Base-by-base conservation (phyloP, 2,888 invertebrate species). In the Stegophylla sp. region DNA sequence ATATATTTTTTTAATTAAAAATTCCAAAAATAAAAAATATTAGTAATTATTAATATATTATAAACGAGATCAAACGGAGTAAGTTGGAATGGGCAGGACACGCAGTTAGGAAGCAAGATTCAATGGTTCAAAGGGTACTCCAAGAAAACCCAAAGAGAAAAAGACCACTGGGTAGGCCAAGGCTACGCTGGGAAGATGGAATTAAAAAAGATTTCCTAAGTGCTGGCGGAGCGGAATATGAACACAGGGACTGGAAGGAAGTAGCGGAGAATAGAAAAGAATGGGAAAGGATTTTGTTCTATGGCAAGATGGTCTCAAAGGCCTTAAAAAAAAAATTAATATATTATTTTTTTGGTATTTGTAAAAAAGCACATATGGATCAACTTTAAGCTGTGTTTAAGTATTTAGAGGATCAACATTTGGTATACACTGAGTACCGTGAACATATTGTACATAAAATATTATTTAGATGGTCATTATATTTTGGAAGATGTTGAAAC, bases 21-120 rank as follows among this genome's bases (percentile, higher is more conserved):
- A n/a, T n/a, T n/a, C n/a, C n/a, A n/a, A n/a, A n/a, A n/a, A n/a
- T n/a, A n/a, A n/a, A n/a, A n/a, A n/a, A n/a, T n/a, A n/a, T n/a
- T n/a, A n/a, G n/a, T n/a, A n/a, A n/a, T n/a, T n/a, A n/a, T n/a
- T n/a, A n/a, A n/a, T n/a, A n/a, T 45, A 67, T 67, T 67, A 17
- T 43, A 15, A 67, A 67, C 13, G 66, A 67, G 45, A 67, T 45
- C 66, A 67, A 61, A 28, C 28, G 61, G 48, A 71, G 53, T 53
- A 53, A 53, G 23, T 67, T 67, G 17, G 48, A 51, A 69, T 51
- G 69, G 28, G 28, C 28, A 43, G 64, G 43, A 12, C 43, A 66
- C 17, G 43, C 23, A 23, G 1, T 0, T 66, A 66, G 43, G 4
- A 66, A 66, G 13, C 23, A 23, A 28, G 28, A 72, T 53, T 41